These are phyloP conservation scores for Dinothrombium tinctorium DNA, from an alignment of 1,140 invertebrate genomes.

Conservation along the genomic window DNA sequence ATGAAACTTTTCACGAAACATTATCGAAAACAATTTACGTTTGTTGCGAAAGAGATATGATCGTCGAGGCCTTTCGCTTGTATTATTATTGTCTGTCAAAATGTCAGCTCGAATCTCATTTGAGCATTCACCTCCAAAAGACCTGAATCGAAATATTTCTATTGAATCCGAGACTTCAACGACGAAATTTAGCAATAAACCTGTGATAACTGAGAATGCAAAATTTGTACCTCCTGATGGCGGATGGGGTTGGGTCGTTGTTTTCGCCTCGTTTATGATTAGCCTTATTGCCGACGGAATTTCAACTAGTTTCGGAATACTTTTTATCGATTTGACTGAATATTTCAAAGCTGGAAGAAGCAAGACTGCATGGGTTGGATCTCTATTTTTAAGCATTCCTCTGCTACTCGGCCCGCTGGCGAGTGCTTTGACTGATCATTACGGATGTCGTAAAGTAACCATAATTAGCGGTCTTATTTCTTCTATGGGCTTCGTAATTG, in stretches of 20 bases:
- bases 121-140: too few relatives aligned
- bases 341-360: conserved; percentile 52
- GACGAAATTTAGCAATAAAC: too few relatives aligned
- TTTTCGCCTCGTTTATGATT: conserved; percentile 59
- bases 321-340: conserved; percentile 61
- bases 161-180: too few relatives aligned
- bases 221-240: conserved; percentile 22
- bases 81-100: too few relatives aligned
- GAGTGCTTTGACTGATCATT: conserved; percentile 60
- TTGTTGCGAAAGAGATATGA: too few relatives aligned
- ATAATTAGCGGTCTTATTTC: conserved; percentile 51
- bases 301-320: conserved; percentile 70
- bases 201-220: too few relatives aligned
- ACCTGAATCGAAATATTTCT: too few relatives aligned
- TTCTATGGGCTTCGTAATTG: conserved; percentile 47
- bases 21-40: too few relatives aligned
- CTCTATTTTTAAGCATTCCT: conserved; percentile 66
- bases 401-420: conserved; percentile 64
- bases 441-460: conserved; percentile 52
- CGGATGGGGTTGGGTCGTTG: conserved; percentile 45
- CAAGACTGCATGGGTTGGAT: conserved; percentile 47
- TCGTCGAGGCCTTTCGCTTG: too few relatives aligned
- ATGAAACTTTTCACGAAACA: too few relatives aligned
- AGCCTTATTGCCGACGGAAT: conserved; percentile 86
- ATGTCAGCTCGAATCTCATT: too few relatives aligned